Evolutionary conservation across 2,797 vertebrate species (phyloP).

Genomic region (Champsocephalus gunnari): DNA sequence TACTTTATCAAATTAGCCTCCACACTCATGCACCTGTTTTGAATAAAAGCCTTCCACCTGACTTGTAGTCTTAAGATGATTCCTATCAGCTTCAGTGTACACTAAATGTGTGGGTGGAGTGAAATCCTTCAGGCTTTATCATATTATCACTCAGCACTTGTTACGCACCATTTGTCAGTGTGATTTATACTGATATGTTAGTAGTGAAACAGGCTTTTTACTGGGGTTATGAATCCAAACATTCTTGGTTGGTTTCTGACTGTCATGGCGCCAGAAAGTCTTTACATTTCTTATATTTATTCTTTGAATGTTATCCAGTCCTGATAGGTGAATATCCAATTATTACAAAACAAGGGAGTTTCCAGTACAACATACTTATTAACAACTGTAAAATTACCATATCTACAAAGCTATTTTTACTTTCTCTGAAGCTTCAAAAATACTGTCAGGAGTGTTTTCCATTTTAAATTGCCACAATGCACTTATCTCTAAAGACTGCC

Average conservation of each 20-base stretch:
- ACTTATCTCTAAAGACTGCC: not conserved
- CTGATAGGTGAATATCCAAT: not conserved
- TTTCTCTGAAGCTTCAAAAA: not conserved
- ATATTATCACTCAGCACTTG: not conserved
- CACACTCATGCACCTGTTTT: conserved; percentile 15
- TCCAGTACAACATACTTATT: not conserved
- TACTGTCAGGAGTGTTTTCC: not conserved
- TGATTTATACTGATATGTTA: conserved; percentile 4
- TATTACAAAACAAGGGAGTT: not conserved
- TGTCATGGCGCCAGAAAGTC: not conserved
- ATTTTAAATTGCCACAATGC: not conserved
- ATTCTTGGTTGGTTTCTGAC: not conserved
- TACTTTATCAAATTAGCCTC: conserved; percentile 36
- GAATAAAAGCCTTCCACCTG: conserved; percentile 14
- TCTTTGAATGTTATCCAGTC: not conserved
- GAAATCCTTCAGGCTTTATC: conserved; percentile 7
- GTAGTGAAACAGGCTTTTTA: conserved; percentile 47
- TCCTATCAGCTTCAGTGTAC: not conserved
- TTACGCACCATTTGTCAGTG: conserved; percentile 14
- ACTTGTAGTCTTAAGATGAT: conserved; percentile 1
- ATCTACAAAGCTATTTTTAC: not conserved
- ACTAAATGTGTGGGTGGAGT: conserved; percentile 3
- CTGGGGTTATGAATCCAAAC: conserved; percentile 32
- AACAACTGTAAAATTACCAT: not conserved
- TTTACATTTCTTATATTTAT: not conserved